Base-by-base conservation (phyloP, 2,797 vertebrate genomes). In the Fringilla coelebs region DNA sequence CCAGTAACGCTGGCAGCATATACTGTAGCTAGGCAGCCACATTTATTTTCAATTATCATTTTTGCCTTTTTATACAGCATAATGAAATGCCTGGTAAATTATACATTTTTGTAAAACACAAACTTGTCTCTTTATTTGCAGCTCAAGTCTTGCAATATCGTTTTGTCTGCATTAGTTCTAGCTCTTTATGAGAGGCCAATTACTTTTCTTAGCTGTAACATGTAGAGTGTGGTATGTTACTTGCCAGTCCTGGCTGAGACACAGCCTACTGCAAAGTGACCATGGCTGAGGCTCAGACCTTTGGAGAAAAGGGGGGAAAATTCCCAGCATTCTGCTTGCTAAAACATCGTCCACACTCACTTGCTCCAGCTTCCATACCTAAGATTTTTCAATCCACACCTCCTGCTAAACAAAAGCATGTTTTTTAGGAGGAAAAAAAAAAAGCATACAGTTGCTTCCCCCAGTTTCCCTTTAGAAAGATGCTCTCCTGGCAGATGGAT, bases 1-100 rank as follows among this genome's bases (percentile, higher is more conserved):
- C 77, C 90, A 91, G 78, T 81, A 97, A 93, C 61, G 21, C 96
- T 93, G 88, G 88, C 94, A 96, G 88, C 85, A 89, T 75, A 80
- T 81, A 95, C 66, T 91, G 72, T 81, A 95, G 91, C 93, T 88
- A 96, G 91, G 96, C 95, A 97, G 96, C 88, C 91, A 3, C 93
- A 58, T 95, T 97, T 97, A 96, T 96, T 97, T 97, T 95, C 96
- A 96, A 94, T 96, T 95, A 96, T 94, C 88, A 96, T 96, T 96
- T 96, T 95, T 97, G 94, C 94, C 91, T 95, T 96, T 95, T 97
- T 95, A 90, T 95, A 79, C 91, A 74, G 83, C 93, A 89, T 96
- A 96, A 96, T 96, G 95, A 97, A 97, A 96, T 94, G 95, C 93
- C 96, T 96, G 88, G 88, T 96, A 96, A 96, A 96, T 96, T 96